phyloP scores from a whole-genome alignment of 2,113 vertebrate genomes.

The Arothron firmamentum region DNA sequence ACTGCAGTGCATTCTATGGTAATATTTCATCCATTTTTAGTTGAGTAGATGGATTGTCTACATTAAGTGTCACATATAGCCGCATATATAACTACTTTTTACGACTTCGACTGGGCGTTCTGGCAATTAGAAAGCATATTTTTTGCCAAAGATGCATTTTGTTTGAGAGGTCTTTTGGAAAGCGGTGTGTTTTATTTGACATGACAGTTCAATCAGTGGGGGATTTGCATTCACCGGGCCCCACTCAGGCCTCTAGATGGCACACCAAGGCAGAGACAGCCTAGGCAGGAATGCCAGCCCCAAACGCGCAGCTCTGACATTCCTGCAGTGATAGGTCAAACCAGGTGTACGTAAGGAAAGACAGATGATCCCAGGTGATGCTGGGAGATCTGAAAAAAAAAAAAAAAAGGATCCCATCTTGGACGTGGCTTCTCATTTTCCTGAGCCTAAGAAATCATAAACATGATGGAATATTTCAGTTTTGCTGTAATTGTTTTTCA shows the following conservation, averaged over 20 bases:
- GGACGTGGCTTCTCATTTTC: too few relatives aligned
- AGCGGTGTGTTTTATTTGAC: slow-evolving; percentile 1
- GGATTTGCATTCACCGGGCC: slow-evolving; percentile 36
- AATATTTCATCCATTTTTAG: too few relatives aligned
- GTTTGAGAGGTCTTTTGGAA: background rate
- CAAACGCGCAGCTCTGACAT: slow-evolving; percentile 35
- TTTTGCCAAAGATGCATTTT: too few relatives aligned
- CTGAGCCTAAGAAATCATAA: too few relatives aligned
- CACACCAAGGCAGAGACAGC: slow-evolving; percentile 69
- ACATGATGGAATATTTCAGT: too few relatives aligned
- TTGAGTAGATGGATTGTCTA: too few relatives aligned
- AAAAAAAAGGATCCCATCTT: too few relatives aligned
- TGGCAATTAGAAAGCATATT: background rate
- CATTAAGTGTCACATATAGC: too few relatives aligned
- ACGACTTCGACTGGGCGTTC: too few relatives aligned
- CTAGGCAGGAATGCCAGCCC: slow-evolving; percentile 21
- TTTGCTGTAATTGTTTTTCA: too few relatives aligned
- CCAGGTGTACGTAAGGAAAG: slow-evolving; percentile 23
- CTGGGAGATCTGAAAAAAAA: too few relatives aligned
- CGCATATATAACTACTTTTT: too few relatives aligned
- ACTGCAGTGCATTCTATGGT: background rate
- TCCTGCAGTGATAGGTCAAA: slow-evolving; percentile 30
- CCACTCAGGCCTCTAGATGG: slow-evolving; percentile 72
- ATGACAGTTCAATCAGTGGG: slow-evolving; percentile 13
- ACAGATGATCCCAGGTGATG: background rate